phyloP scores from a whole-genome alignment of 35 echinoderm and acorn worm species.

The Apostichopus parvimensis region DNA sequence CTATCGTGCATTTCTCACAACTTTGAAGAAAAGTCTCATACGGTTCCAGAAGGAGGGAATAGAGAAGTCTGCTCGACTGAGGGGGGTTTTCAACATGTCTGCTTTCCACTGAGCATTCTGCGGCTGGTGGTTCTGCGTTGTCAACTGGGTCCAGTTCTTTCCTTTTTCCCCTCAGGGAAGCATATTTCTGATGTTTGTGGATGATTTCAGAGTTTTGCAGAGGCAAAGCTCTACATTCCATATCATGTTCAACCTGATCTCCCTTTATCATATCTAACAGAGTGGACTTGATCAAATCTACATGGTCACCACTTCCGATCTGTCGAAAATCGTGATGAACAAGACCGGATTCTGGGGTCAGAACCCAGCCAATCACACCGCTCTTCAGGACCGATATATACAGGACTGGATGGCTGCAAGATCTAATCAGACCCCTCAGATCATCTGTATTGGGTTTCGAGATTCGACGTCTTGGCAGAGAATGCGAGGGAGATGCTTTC shows the following conservation, averaged over 20 bases:
- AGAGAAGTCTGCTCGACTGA: not conserved
- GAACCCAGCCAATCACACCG: slow-evolving; percentile 16
- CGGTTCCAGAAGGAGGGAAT: slow-evolving; percentile 3
- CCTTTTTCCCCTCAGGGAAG: not conserved
- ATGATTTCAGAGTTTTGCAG: not conserved
- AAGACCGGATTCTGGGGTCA: not conserved
- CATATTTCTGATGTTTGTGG: slow-evolving; percentile 3
- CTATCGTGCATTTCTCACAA: not conserved
- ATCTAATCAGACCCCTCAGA: not conserved
- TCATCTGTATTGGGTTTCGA: slow-evolving; percentile 14
- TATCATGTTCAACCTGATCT: slow-evolving; percentile 6
- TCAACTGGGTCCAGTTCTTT: not conserved
- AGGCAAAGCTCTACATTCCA: slow-evolving; percentile 38
- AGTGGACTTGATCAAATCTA: slow-evolving; percentile 2
- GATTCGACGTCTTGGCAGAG: not conserved
- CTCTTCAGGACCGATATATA: slow-evolving; percentile 9
- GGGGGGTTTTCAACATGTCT: not conserved
- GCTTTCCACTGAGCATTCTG: not conserved
- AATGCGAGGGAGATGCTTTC: not conserved
- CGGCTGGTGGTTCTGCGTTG: not conserved
- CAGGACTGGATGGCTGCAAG: not conserved
- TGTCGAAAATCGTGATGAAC: slow-evolving; percentile 6
- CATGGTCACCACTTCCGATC: not conserved
- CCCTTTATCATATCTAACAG: not conserved
- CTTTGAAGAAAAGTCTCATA: slow-evolving; percentile 2